Evolutionary conservation across 2,797 vertebrate genomes (phyloP).

Genomic region (Heteromormyrus szaboi): DNA sequence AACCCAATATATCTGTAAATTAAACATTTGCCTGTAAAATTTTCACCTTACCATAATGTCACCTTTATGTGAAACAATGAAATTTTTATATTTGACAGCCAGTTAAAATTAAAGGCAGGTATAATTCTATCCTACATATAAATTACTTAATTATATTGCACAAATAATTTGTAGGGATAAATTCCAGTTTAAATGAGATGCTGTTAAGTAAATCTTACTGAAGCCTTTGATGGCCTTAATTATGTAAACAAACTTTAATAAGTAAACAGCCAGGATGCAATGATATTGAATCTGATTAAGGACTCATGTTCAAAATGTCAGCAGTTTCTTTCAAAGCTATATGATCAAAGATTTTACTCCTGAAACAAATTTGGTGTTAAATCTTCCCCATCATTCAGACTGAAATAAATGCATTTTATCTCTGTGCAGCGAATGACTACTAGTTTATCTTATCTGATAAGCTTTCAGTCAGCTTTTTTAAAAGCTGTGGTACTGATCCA

Average conservation of each 20-base stretch:
- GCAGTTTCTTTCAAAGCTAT: conserved; percentile 42
- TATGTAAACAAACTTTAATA: conserved; percentile 51
- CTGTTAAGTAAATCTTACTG: conserved; percentile 36
- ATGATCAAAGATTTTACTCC: conserved; percentile 38
- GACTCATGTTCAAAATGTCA: conserved; percentile 40
- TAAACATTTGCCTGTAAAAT: background rate
- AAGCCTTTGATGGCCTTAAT: conserved; percentile 47
- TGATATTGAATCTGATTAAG: conserved; percentile 41
- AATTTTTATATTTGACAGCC: background rate
- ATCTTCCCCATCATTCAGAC: conserved; percentile 20
- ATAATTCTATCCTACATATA: background rate
- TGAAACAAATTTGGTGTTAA: conserved; percentile 33
- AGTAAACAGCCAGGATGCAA: conserved; percentile 41
- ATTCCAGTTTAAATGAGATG: conserved; percentile 39
- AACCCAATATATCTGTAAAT: background rate
- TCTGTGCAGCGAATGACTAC: background rate
- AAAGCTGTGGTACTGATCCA: background rate
- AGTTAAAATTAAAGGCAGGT: background rate
- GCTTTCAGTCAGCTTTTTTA: conserved; percentile 6
- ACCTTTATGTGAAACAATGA: background rate
- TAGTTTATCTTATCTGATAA: conserved; percentile 16
- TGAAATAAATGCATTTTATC: conserved; percentile 13
- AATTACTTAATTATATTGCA: conserved; percentile 24
- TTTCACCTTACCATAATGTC: background rate
- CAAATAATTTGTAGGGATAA: conserved; percentile 32